Conservation (phyloP, 2,797 vertebrate species). For the Graptemys geographica region DNA sequence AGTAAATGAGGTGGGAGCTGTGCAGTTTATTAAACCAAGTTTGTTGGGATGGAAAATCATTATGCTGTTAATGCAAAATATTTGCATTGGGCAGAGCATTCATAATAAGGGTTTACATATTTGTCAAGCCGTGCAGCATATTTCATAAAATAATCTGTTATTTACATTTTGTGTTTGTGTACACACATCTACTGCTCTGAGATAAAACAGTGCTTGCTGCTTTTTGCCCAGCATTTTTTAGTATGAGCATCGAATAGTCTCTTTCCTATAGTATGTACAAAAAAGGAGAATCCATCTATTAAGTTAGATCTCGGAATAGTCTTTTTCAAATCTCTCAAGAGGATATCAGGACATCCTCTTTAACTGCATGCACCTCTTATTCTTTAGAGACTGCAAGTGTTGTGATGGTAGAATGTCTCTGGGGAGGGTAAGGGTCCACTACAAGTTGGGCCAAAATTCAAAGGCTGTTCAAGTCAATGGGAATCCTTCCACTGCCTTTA, state of each 20-base stretch:
- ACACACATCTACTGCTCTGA: neutral
- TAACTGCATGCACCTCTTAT: neutral
- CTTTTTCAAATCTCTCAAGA: neutral
- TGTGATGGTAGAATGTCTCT: neutral
- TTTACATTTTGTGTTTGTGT: neutral
- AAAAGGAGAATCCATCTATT: neutral
- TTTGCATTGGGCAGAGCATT: neutral
- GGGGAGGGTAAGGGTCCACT: neutral
- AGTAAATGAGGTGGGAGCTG: slow-evolving; percentile 48
- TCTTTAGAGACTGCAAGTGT: neutral
- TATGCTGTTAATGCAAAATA: slow-evolving; percentile 12
- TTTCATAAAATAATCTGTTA: neutral
- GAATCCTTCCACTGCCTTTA: neutral
- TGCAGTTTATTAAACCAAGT: slow-evolving; percentile 4
- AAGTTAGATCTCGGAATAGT: neutral
- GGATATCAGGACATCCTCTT: neutral
- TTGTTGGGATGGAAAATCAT: slow-evolving; percentile 33
- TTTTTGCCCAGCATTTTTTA: neutral
- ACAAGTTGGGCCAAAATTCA: neutral
- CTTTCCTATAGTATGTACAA: neutral
- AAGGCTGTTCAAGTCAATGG: neutral
- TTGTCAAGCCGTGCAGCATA: neutral
- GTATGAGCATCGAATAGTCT: neutral
- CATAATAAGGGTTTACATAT: neutral
- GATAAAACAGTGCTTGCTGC: fast-evolving